Evolutionary conservation across 2,113 vertebrate genomes (phyloP), one percentile per base, ranked within the genome.

Genomic region (Misgurnus mizolepis): DNA sequence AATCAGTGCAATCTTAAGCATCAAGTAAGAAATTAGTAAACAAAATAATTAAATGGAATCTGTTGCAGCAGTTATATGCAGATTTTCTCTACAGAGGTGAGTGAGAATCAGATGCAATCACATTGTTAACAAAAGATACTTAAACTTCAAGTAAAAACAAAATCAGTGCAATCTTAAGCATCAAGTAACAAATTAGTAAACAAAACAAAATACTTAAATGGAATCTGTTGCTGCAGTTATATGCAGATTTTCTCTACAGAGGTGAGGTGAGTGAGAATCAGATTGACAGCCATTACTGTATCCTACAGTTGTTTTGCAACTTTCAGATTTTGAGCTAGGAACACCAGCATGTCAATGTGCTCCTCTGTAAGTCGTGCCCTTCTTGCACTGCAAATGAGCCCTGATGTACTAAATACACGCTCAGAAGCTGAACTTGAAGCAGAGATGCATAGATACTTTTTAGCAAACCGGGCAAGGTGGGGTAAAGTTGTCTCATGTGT

Each of bases 311-410:
- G 5, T 34, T 70, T 22, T 49, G 9, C 49, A 49, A 50, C 9
- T 70, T 45, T 49, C 67, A 70, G n/a, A 70, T 43, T 50, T 70
- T 70, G 67, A 49, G 67, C 67, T 70, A 70, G 45, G 67, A 70
- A 70, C 67, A 70, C 45, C 67, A 70, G 22, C 67, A 70, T 70
- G 68, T 70, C 67, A 70, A 70, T 50, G 67, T 70, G 67, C 4
- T 64, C 27, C 62, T 65, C 40, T 50, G 45, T 70, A 70, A 70
- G 45, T 27, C n/a, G 45, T 70, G 43, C 67, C 67, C 67, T 50
- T 70, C 45, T 70, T 70, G 45, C 2, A 70, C 67, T 70, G 10
- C 67, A 70, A 11, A 53, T 53, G 49, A 53, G 49, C 49, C 49
- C 11, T 50, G 49, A 50, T 11, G 49, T 50, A 50, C 49, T 50